A percentile compares a stretch with the other conserved stretches of the same genome.
phyloP scores from a whole-genome alignment of 2,888 invertebrate species.

The Epinotia brunnichana region DNA sequence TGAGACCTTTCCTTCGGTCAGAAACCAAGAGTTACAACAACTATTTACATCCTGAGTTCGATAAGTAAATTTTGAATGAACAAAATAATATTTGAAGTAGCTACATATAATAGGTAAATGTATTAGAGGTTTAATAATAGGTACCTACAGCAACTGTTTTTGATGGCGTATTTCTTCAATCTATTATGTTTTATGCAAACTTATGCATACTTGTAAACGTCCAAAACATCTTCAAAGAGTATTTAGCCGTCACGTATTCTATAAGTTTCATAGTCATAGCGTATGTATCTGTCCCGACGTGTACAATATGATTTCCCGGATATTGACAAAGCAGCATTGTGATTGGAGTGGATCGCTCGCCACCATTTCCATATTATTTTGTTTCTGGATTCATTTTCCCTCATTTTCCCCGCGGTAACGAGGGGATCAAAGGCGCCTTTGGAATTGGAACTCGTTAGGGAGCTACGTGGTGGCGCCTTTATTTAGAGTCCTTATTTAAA shows the following conservation, averaged over 20 bases:
- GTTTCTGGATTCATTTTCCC: constrained; percentile 52
- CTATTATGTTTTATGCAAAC: too few relatives aligned
- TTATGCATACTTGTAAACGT: too few relatives aligned
- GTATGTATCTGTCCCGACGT: constrained; percentile 45
- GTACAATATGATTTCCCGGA: constrained; percentile 51
- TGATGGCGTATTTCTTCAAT: too few relatives aligned
- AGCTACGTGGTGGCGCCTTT: constrained; percentile 37
- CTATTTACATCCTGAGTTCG: background rate
- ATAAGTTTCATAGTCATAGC: background rate
- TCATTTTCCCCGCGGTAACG: constrained; percentile 53
- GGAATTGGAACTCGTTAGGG: constrained; percentile 72
- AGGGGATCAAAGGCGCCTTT: constrained; percentile 64
- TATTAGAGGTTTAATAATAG: too few relatives aligned
- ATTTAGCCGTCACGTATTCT: too few relatives aligned
- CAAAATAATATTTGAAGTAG: too few relatives aligned
- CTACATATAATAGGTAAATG: too few relatives aligned
- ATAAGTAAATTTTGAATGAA: too few relatives aligned
- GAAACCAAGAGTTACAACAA: background rate
- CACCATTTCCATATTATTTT: constrained; percentile 79
- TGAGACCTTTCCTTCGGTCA: background rate
- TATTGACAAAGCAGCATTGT: constrained; percentile 65
- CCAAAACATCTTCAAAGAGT: too few relatives aligned
- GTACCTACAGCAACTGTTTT: too few relatives aligned
- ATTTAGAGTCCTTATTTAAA: constrained; percentile 31
- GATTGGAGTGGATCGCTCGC: constrained; percentile 65